Percentiles rank a stretch among this genome's conserved stretches.
phyloP scores from a whole-genome alignment of 2,797 vertebrate genomes.

The Limosa lapponica region DNA sequence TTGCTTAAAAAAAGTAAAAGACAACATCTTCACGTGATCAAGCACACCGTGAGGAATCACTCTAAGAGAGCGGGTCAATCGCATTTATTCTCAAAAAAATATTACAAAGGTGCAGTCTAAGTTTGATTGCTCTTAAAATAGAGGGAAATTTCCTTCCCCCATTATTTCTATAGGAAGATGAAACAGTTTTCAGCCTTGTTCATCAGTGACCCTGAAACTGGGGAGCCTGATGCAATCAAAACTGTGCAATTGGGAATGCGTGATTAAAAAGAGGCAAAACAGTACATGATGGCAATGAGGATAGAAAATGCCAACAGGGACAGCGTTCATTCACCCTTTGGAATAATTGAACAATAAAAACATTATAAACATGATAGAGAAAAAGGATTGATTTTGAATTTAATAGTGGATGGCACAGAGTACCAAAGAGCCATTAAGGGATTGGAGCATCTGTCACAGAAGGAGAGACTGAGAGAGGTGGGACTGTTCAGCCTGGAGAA shows the following conservation, averaged over 20 bases:
- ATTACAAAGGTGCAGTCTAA: neutral
- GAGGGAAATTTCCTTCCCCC: neutral
- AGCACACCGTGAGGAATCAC: neutral
- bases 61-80: neutral
- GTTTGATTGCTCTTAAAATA: neutral
- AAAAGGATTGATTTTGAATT: neutral
- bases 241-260: neutral
- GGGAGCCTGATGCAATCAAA: neutral
- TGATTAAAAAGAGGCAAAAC: neutral
- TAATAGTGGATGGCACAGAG: neutral
- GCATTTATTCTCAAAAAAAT: neutral
- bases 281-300: neutral
- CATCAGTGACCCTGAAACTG: neutral
- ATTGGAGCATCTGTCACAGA: neutral
- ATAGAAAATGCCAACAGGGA: neutral
- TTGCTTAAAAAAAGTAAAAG: neutral
- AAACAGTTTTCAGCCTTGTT: neutral
- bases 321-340: neutral
- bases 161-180: neutral
- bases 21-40: neutral
- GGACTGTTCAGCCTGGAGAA: neutral
- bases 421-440: neutral
- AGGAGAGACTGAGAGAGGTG: neutral
- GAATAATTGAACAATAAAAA: neutral
- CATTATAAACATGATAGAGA: neutral